Evolutionary conservation across 2,113 vertebrate genomes (phyloP).

Genomic region (Dasyornis broadbenti): DNA sequence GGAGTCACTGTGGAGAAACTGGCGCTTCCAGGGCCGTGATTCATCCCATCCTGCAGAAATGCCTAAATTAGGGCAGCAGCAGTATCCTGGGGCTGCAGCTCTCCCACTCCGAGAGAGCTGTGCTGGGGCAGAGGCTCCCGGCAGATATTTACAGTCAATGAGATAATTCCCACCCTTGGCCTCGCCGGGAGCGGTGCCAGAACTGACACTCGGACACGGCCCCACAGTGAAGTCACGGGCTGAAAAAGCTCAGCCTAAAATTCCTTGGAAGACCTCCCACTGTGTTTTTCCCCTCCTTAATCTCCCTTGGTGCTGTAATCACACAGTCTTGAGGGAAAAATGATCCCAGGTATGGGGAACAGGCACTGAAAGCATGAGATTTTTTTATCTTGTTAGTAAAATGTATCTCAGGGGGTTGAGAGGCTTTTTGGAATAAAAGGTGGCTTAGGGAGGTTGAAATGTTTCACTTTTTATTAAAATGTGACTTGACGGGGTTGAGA

Average conservation of each 20-base stretch:
- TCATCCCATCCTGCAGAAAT: background rate
- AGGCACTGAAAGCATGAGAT: background rate
- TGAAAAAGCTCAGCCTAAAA: background rate
- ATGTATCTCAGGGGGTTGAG: fast-evolving
- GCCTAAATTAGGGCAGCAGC: background rate
- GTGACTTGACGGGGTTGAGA: too few relatives aligned
- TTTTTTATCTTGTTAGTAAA: background rate
- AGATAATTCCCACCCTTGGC: background rate
- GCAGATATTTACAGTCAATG: background rate
- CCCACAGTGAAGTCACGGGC: background rate
- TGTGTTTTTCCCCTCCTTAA: background rate
- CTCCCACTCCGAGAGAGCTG: background rate
- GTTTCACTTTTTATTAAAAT: background rate
- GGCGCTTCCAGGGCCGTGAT: background rate
- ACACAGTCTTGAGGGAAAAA: background rate
- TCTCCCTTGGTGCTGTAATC: background rate
- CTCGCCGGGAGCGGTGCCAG: background rate
- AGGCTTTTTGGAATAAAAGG: background rate
- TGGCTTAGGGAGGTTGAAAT: background rate
- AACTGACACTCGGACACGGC: background rate
- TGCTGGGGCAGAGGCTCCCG: background rate
- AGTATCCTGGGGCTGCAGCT: background rate
- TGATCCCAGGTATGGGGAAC: background rate
- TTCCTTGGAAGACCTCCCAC: background rate
- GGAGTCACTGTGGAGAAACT: fast-evolving